Conservation (phyloP, 2,797 vertebrate species). For the Dryobates pubescens region DNA sequence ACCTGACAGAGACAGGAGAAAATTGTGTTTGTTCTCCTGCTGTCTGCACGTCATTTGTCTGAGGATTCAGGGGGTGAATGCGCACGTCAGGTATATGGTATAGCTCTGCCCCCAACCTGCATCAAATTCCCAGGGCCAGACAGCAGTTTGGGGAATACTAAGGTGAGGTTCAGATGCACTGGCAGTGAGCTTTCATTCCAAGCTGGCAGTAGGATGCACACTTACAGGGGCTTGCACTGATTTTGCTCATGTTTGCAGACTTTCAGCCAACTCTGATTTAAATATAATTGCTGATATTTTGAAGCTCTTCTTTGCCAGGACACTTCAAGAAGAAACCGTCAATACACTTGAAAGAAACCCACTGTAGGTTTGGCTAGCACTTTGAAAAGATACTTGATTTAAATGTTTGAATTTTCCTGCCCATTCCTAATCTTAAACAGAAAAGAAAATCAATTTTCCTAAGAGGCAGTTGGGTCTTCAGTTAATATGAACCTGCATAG, state of each 20-base stretch:
- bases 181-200: background rate
- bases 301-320: background rate
- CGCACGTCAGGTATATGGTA: rapidly evolving
- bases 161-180: background rate
- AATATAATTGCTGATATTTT: background rate
- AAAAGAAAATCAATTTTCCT: background rate
- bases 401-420: background rate
- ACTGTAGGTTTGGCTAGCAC: background rate
- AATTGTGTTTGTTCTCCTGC: rapidly evolving
- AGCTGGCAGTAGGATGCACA: background rate
- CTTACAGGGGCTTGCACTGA: background rate
- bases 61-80: background rate
- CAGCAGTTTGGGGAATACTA: background rate
- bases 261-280: background rate
- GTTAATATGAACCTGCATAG: background rate
- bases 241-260: background rate
- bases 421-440: background rate
- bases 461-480: background rate
- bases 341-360: background rate
- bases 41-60: rapidly evolving
- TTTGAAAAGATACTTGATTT: background rate
- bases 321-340: conserved; percentile 2
- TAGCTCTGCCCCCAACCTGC: background rate
- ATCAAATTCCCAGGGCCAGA: background rate
- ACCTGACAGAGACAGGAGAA: background rate